Base-by-base conservation (phyloP, 2,888 invertebrate species). In the Cheilosia urbana region DNA sequence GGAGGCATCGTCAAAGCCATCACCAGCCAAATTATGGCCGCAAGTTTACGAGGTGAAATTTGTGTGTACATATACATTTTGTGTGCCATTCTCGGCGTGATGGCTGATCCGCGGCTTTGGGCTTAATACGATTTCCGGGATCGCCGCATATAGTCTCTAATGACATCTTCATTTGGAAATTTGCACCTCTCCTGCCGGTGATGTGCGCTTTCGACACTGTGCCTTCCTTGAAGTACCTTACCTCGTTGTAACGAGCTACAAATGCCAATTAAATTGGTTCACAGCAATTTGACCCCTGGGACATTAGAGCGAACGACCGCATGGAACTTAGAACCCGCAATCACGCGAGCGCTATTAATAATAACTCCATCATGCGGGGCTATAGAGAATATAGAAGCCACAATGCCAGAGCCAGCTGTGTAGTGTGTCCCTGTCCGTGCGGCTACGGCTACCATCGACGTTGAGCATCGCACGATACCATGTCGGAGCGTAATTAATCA, bases 251-350 rank as follows among this genome's bases (percentile, higher is more conserved):
- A 76, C 76, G 60, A 80, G 62, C 76, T 65, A 72, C 81, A 85
- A 85, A 85, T 85, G 81, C 85, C 85, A 85, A 85, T 85, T 85
- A 85, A 85, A 85, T 85, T 85, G 76, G 85, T 85, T 85, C 76
- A 81, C 85, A 77, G 62, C 85, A 49, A 85, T 57, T 81, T 85
- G 85, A 85, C 85, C 85, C 81, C 81, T 81, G 73, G 69, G 55
- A 85, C 60, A 77, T 68, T 57, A 57, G 13, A 51, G 42, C 62
- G 51, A 53, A 57, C 55, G 34, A 47, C 57, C 68, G 42, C n/a
- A 45, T 55, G 57, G 65, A 76, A 81, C 51, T 81, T 60, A 62
- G 76, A 80, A 77, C 63, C 42, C 13, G 24, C 65, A 63, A 85
- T 85, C 85, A 85, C 85, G 85, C 85, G 81, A 85, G 53, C 76